phyloP scores from a whole-genome alignment of 2,113 vertebrate species.

The Lamprotornis superbus region DNA sequence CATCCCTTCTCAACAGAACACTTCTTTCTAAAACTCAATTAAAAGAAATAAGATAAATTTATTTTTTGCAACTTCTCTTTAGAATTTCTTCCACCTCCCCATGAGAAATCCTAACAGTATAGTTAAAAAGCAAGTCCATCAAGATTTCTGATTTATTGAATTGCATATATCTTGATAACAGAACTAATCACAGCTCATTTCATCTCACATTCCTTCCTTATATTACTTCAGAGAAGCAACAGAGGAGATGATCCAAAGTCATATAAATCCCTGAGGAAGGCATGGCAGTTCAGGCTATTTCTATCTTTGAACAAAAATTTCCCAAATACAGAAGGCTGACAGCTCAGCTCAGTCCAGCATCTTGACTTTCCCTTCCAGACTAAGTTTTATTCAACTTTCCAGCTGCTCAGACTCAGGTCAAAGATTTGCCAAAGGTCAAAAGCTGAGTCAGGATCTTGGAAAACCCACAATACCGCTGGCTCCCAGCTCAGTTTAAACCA shows the following conservation, averaged over 20 bases:
- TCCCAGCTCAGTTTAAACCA: background rate
- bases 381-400: slow-evolving; percentile 29
- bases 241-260: background rate
- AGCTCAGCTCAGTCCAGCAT: background rate
- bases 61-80: background rate
- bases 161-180: background rate
- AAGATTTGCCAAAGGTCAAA: slow-evolving; percentile 50
- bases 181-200: background rate
- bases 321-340: background rate
- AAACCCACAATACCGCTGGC: background rate
- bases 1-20: background rate
- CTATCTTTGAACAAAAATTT: slow-evolving; percentile 18
- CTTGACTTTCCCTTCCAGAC: slow-evolving; percentile 9
- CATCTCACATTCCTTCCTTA: background rate
- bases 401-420: slow-evolving; percentile 54
- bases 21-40: background rate
- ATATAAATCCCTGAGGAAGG: background rate
- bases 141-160: background rate
- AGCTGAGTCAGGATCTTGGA: slow-evolving; percentile 48
- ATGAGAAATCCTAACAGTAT: background rate
- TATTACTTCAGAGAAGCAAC: background rate
- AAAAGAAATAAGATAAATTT: background rate
- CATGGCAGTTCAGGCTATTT: background rate
- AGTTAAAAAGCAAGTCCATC: background rate
- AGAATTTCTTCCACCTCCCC: background rate